Evolutionary conservation across 2,797 vertebrate species (phyloP).

Genomic region (Tinamus major): DNA sequence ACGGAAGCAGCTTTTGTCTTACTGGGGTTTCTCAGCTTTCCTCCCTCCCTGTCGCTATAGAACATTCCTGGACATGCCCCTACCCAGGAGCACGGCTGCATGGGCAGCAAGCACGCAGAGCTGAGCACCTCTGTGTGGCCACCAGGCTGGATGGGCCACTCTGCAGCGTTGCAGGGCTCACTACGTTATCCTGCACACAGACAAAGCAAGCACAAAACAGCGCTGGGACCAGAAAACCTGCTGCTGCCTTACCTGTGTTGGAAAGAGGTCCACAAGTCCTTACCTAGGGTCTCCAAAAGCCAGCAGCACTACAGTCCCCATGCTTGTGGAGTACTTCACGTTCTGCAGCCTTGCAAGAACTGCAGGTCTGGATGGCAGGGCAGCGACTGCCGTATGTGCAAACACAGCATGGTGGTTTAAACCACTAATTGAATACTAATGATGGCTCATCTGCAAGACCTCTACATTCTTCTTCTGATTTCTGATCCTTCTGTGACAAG

Average conservation of each 20-base stretch:
- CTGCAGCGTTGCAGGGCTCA: too few species aligned
- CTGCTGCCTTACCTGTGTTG: not conserved
- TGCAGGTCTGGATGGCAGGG: not conserved
- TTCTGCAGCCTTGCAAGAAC: not conserved
- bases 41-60: not conserved
- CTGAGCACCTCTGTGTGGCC: not conserved
- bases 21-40: not conserved
- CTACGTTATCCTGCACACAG: not conserved
- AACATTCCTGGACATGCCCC: rapidly evolving
- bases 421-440: not conserved
- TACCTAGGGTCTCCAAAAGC: not conserved
- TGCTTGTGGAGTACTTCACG: not conserved
- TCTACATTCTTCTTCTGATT: not conserved
- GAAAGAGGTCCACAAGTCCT: not conserved
- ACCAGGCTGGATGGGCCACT: not conserved
- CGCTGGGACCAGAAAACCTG: not conserved
- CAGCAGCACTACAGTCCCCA: not conserved
- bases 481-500: not conserved
- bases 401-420: not conserved
- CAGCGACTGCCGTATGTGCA: not conserved
- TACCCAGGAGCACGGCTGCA: not conserved
- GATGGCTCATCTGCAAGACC: not conserved
- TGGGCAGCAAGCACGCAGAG: not conserved
- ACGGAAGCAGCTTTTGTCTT: not conserved
- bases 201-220: not conserved